phyloP scores from a whole-genome alignment of 2,113 vertebrate species.

The Xiphophorus couchianus region DNA sequence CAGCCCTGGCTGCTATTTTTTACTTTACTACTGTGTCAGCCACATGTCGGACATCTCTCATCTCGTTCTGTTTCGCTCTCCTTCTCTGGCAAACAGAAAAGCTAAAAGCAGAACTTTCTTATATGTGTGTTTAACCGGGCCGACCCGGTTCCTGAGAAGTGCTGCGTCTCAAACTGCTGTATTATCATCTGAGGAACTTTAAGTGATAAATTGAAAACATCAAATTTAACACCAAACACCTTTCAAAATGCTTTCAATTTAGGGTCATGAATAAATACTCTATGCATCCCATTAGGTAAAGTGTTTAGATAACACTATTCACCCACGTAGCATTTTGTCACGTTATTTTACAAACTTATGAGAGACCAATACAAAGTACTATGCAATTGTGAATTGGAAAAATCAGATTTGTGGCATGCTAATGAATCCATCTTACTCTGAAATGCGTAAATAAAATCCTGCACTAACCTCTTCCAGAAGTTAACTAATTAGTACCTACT shows the following conservation, averaged over 20 bases:
- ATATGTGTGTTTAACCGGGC: neutral
- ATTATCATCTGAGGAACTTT: slow-evolving; percentile 3
- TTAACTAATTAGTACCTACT: too few relatives aligned
- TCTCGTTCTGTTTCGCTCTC: slow-evolving; percentile 14
- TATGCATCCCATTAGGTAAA: neutral
- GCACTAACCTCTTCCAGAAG: too few relatives aligned
- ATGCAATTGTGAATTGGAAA: too few relatives aligned
- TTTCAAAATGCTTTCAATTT: slow-evolving; percentile 19
- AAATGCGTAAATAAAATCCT: too few relatives aligned
- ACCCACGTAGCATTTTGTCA: too few relatives aligned
- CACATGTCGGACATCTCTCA: slow-evolving; percentile 34
- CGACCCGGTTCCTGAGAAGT: neutral
- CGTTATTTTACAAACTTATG: neutral
- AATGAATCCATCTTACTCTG: too few relatives aligned
- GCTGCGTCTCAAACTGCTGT: neutral
- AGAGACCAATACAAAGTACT: neutral
- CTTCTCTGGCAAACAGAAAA: slow-evolving; percentile 3
- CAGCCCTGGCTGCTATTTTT: slow-evolving; percentile 57
- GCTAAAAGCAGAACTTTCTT: neutral
- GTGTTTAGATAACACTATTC: too few relatives aligned
- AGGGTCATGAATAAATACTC: slow-evolving; percentile 31
- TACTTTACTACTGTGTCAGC: slow-evolving; percentile 61
- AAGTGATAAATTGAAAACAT: slow-evolving; percentile 20
- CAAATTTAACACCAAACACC: slow-evolving; percentile 2
- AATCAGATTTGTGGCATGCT: too few relatives aligned